Evolutionary conservation across 2,113 vertebrate species (phyloP), one percentile per base, ranked within the genome.

Genomic region (Monarcha castaneiventris): DNA sequence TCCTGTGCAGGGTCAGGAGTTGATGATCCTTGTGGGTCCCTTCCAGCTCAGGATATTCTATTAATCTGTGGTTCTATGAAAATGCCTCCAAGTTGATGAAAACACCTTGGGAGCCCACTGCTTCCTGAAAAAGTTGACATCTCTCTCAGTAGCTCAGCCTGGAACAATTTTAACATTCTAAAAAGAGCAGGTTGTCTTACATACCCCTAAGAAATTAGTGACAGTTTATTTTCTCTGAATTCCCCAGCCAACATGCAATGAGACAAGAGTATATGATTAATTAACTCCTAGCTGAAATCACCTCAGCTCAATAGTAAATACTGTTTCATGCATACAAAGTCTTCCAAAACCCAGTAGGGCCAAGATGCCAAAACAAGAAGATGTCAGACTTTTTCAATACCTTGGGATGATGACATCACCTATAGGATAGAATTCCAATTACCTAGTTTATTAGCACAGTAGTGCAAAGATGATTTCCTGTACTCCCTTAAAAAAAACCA

Each of bases 151-250:
- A 85, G 48, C 56, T 89, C 56, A 72, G 35, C 44, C 48, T 78
- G 29, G 25, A 96, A 84, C 41, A 81, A 90, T 49, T 78, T 85
- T 29, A 94, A 71, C 51, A 74, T 71, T 69, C 82, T 69, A 71
- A 69, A 90, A 85, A 80, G 63, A 85, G 48, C 67, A 95, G 29
- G 55, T 89, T 89, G 58, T 51, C 46, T 51, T 59, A 93, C 55
- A 91, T 32, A 85, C 56, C 75, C 67, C 64, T 56, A 64, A 51
- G 59, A 94, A 83, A 74, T 55, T 56, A 89, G 61, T 84, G 85
- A 61, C 73, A 93, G 56, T 56, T 94, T 91, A 35, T 91, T 91
- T 96, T 93, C 88, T 89, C 76, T 81, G 68, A 46, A 49, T 87
- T 93, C 64, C 73, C 64, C 58, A 87, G 64, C 46, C 80, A 92